Base-by-base conservation (phyloP, 2,797 vertebrate genomes). In the Oreochromis mossambicus region DNA sequence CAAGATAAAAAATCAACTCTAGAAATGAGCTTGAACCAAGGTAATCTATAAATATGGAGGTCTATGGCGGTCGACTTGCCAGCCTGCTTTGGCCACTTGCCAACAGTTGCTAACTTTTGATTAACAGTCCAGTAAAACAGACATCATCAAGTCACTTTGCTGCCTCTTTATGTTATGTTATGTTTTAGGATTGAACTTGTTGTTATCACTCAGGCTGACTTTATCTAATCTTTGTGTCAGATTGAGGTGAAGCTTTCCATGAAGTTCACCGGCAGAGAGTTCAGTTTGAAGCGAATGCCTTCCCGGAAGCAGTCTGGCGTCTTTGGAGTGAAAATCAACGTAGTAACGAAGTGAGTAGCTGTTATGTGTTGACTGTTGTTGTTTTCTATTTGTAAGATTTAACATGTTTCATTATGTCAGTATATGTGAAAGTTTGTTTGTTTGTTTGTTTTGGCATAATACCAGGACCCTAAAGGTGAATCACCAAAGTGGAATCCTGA, bases 291-390 rank as follows among this genome's bases (percentile, higher is more conserved):
- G 88, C 96, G 98, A 83, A 97, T 98, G 97, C 98, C 98, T 0
- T 99, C 98, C 34, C 95, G 97, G 38, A 99, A 99, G 82, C 98
- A 98, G 92, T 98, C 98, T 0, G 98, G 98, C 0, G 98, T 99
- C 73, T 99, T 99, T 48, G 98, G 98, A 21, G 97, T 99, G 87
- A 99, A 98, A 95, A 99, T 99, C 2, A 96, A 96, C 0, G 90
- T 97, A 5, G 98, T 99, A 46, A 99, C 98, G 29, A 99, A 99
- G 98, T 99, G 89, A 96, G 98, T 96, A 38, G 4, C 9, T 21
- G 3, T 82, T 8, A 6, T 43, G 1, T 63, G 11, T 78, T 79
- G 26, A 70, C 3, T 48, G 26, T 54, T 17, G 8, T 50, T 75
- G 4, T 34, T 17, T 4, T 52, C 19, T n/a, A 66, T 38, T 77